Conservation (phyloP, 1,140 invertebrate genomes). For the Solenopsis invicta region DNA sequence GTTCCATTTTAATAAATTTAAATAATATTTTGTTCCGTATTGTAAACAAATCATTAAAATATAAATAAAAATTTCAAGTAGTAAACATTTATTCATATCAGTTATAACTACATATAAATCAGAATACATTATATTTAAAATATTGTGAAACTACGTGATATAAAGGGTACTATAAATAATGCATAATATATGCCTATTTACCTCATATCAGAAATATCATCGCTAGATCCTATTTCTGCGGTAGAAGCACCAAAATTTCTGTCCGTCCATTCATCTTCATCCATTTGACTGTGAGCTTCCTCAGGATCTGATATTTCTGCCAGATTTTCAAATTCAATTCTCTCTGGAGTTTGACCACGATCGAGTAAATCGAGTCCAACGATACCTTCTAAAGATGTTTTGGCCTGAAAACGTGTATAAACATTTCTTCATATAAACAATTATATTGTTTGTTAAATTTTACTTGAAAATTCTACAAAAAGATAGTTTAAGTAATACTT, state of each 20-base stretch:
- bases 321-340: constrained; percentile 92
- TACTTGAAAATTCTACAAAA: not conserved
- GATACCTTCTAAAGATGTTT: constrained; percentile 85
- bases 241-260: constrained; percentile 94
- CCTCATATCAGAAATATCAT: constrained; percentile 92
- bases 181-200: constrained; percentile 5
- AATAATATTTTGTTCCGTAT: not conserved
- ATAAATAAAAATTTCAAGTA: not conserved
- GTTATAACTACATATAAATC: not conserved
- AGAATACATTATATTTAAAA: constrained; percentile 20
- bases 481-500: not conserved
- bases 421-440: not conserved
- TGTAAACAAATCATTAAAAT: constrained; percentile 16
- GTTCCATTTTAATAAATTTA: not conserved
- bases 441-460: not conserved
- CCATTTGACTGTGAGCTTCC: constrained; percentile 93
- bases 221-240: constrained; percentile 90
- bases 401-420: constrained; percentile 73
- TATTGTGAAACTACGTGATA: not conserved
- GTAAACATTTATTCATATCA: constrained; percentile 2
- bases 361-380: constrained; percentile 88
- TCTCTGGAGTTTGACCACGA: constrained; percentile 92
- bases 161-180: constrained; percentile 23
- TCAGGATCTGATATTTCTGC: constrained; percentile 90
- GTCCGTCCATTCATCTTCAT: constrained; percentile 97